Evolutionary conservation across 1,140 invertebrate species (phyloP), one percentile per base, ranked within the genome.

Genomic region (Lasioglossum albipes): DNA sequence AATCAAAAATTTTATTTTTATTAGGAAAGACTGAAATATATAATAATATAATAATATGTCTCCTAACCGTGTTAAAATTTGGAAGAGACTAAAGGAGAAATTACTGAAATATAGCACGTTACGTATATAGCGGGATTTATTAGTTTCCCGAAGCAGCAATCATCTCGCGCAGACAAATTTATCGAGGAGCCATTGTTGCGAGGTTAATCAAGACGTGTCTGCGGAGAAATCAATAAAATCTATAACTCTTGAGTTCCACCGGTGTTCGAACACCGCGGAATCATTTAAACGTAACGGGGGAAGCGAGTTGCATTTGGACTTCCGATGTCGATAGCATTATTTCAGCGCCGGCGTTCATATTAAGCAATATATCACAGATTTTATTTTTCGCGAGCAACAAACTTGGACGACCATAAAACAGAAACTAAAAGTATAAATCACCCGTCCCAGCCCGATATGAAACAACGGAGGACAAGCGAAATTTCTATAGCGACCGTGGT

Each of bases 401-500:
- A 85, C 79, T 85, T 85, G 79, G 84, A 84, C 75, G 80, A 72
- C 68, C 83, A 75, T 80, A 75, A 80, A 85, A 62, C 83, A 80
- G 71, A 85, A 85, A 85, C 84, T 85, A 85, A 85, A 85, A 71
- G 84, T 82, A 85, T 85, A 85, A 85, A 85, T 85, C 84, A 85
- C 75, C 49, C 65, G 57, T n/a, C n/a, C 36, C 59, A 62, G n/a
- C 79, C 52, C 79, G 84, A 82, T 85, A 85, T 85, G 83, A 85
- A 85, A 85, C 81, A 73, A 79, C 84, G 78, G 52, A n/a, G 52
- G 57, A 27, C 62, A 78, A 84, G 82, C 83, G 83, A 85, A 85
- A 85, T 85, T 85, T 73, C 83, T 64, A 82, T 74, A 79, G 45
- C 13, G 27, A 71, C 66, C 65, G 41, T 75, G 52, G 79, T 80